A percentile compares a stretch with the other conserved stretches of the same genome.
phyloP scores from a whole-genome alignment of 2,113 vertebrate species.

The Pelodiscus sinensis region DNA sequence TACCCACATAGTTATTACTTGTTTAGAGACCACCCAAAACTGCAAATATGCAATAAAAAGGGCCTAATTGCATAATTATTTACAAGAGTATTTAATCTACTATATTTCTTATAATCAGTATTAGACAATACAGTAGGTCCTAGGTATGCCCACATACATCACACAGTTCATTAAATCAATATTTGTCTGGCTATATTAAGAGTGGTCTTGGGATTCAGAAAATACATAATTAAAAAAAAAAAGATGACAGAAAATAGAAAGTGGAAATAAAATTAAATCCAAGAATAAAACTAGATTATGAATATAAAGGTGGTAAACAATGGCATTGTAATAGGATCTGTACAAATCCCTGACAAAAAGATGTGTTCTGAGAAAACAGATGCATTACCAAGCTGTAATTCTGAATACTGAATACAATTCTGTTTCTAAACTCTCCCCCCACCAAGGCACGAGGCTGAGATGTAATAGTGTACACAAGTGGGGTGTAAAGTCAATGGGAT shows the following conservation, averaged over 20 bases:
- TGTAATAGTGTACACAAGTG: constrained; percentile 69
- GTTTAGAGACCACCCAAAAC: constrained; percentile 63
- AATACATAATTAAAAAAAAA: neutral
- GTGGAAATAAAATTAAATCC: constrained; percentile 30
- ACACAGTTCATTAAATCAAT: constrained; percentile 20
- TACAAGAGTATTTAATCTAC: constrained; percentile 55
- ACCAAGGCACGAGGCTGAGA: constrained; percentile 57
- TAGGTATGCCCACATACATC: constrained; percentile 24
- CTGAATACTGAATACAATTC: constrained; percentile 14
- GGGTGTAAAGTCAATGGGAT: constrained; percentile 85
- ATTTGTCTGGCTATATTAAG: neutral
- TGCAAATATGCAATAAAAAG: constrained; percentile 68
- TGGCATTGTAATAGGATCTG: neutral
- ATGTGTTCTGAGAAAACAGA: neutral
- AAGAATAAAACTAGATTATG: neutral
- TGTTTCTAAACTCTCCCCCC: constrained; percentile 41
- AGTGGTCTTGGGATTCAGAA: neutral
- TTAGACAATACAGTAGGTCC: constrained; percentile 70
- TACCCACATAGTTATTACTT: constrained; percentile 48
- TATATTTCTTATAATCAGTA: neutral
- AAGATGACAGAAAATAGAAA: neutral
- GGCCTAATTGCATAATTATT: constrained; percentile 68
- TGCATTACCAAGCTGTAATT: neutral
- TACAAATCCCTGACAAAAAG: neutral
- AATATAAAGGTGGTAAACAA: neutral